Evolutionary conservation across 1,140 invertebrate species (phyloP).

Genomic region (Akabosia matsudoensis): DNA sequence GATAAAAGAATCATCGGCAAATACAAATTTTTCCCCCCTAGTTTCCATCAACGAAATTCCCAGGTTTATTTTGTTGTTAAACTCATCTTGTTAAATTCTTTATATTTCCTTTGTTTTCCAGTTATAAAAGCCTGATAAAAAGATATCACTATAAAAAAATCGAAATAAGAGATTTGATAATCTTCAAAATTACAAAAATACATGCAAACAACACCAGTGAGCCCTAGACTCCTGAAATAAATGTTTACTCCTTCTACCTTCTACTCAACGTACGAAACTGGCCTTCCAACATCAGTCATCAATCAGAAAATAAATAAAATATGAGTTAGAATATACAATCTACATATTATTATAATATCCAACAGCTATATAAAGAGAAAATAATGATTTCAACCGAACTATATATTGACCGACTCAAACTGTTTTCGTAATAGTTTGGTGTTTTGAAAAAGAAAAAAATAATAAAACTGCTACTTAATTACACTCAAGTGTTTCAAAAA

Average conservation of each 20-base stretch:
- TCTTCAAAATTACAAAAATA: constrained; percentile 4
- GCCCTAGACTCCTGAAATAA: too few species aligned
- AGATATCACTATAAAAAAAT: neutral
- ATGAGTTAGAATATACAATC: too few species aligned
- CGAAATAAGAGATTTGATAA: neutral
- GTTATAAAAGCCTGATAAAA: constrained; percentile 13
- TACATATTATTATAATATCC: too few species aligned
- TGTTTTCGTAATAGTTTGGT: neutral
- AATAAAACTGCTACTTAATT: constrained; percentile 14
- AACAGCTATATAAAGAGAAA: too few species aligned
- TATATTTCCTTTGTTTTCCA: neutral
- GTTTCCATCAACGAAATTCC: too few species aligned
- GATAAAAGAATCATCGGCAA: too few species aligned
- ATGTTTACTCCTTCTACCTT: too few species aligned
- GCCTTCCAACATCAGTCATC: constrained; percentile 7
- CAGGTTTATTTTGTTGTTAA: too few species aligned
- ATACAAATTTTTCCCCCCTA: too few species aligned
- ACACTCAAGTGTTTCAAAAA: neutral
- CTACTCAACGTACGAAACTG: too few species aligned
- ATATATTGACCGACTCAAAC: neutral
- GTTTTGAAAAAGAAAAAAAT: constrained; percentile 1
- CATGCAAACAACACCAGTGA: neutral
- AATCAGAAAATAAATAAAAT: constrained; percentile 2
- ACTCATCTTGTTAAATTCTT: neutral
- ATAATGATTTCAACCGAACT: neutral